Evolutionary conservation across 64 coral and sea anemone genomes (phyloP), one percentile per base, ranked within the genome.

Genomic region (Stylophora pistillata): DNA sequence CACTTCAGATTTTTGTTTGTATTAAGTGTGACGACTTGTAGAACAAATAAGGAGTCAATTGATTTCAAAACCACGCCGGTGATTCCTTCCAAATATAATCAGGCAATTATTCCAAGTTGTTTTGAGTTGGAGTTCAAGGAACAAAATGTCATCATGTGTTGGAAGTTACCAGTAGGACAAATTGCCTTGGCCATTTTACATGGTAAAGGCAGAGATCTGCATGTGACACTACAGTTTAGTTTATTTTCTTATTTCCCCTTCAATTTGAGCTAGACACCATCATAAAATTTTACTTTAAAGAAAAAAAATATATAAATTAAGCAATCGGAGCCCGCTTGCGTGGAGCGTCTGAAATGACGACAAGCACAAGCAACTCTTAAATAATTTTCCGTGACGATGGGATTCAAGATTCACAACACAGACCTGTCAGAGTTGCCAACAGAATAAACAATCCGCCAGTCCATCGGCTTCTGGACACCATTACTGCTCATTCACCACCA

Each of bases 391-490:
- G 73, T 26, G n/a, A 47, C 21, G 20, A 29, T 54, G 15, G 23
- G 9, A 21, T 65, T 10, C 26, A 56, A 69, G 33, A 69, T 69
- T 84, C 62, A 27, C 34, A 47, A 41, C 34, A 84, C 80, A 71
- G 69, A 84, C 80, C 80, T 84, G 80, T 53, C 13, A 84, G 15
- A 33, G 34, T 20, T 27, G 80, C 65, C 52, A 66, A 34, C 15
- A 84, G 33, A 62, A 84, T 23, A 66, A 65, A 61, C 59, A 82
- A 30, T 31, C 63, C 21, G 30, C 12, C 32, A 84, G 23, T 69
- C 80, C 80, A 84, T 84, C 5, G 66, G 62, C 61, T 69, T 14
- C 6, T 84, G 32, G 80, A 84, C 80, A 63, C 80, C 80, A 84
- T 84, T 53, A 34, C 32, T 47, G 53, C 9, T 84, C 80, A 84